Evolutionary conservation across 2,888 invertebrate genomes (phyloP), one percentile per base, ranked within the genome.

Genomic region (Ichneumoninae sp.): DNA sequence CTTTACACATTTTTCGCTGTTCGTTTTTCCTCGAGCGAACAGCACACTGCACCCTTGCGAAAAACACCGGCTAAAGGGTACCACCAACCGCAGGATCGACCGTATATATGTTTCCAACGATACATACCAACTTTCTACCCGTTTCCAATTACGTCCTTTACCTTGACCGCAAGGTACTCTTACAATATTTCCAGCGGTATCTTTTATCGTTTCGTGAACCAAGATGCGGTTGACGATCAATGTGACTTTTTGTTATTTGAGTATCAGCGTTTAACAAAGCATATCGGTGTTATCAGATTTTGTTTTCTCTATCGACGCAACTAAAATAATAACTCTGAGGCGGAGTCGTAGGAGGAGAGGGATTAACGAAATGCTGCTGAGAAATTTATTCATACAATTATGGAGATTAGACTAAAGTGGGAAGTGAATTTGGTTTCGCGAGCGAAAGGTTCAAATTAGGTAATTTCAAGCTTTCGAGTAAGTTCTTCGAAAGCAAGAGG

Each of bases 1-100:
- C 78, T 80, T 86, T 80, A 62, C 66, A 40, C 74, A 30, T 75
- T 81, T 70, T 52, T 68, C 62, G 60, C 57, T 16, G 8, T 52
- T 50, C 36, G 69, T 76, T 77, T 72, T 30, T 1, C 62, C 30
- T 62, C 30, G 16, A 40, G 54, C 57, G 26, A 22, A 22, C 26
- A 4, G 26, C 10, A 13, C 57, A 26, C 26, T 57, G 57, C 26
- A 26, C 54, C 8, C 10, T 57, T 10, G 26, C 54, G 54, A 57
- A 26, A 57, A 57, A 22, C 54, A 57, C 22, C 26, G 3, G 10
- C 54, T 4, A 54, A 54, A 54, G 10, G 13, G 22, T 22, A 57
- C 57, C 26, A 26, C 57, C 26, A 26, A 57, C 57, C 8, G 22
- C 19, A 54, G 22, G 5, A 19, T n/a, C 54, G 16, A 30, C 33